phyloP scores from a whole-genome alignment of 2,113 vertebrate species.

The Microtus richardsoni region DNA sequence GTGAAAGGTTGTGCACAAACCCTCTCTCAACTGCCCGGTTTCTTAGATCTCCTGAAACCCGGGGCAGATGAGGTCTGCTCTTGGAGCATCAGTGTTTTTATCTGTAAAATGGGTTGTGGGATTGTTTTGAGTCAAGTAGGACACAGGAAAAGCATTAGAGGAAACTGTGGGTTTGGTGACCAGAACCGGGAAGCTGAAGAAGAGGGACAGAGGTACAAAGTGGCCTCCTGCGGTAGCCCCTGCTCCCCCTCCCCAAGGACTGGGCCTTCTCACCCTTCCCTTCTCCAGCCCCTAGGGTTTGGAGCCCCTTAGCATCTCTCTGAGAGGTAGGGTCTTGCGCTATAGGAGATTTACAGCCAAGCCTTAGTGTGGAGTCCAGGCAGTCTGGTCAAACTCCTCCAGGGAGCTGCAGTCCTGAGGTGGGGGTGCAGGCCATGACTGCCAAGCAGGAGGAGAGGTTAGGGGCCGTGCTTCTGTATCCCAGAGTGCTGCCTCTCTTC shows the following conservation, averaged over 20 bases:
- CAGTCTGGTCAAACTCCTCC: background rate
- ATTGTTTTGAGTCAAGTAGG: slow-evolving; percentile 4
- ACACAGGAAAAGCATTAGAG: background rate
- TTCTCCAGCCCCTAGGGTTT: background rate
- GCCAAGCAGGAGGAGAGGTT: background rate
- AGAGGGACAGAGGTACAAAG: background rate
- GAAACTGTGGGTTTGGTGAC: background rate
- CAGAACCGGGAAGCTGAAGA: background rate
- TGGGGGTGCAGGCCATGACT: background rate
- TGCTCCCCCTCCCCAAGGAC: background rate
- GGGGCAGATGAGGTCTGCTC: background rate
- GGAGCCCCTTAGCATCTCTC: background rate
- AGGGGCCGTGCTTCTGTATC: background rate
- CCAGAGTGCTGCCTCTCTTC: background rate
- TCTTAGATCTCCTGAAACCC: background rate
- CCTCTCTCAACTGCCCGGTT: background rate
- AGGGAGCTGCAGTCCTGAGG: background rate
- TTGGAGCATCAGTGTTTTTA: background rate
- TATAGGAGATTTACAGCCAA: background rate
- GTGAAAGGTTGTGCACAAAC: background rate
- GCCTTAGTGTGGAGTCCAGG: background rate
- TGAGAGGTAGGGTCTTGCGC: background rate
- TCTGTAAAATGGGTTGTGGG: slow-evolving; percentile 18
- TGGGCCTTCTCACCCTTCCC: background rate
- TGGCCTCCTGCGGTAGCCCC: background rate